These are phyloP conservation scores for Cancer borealis DNA, from an alignment of 2,888 invertebrate species.

Conservation along the genomic window DNA sequence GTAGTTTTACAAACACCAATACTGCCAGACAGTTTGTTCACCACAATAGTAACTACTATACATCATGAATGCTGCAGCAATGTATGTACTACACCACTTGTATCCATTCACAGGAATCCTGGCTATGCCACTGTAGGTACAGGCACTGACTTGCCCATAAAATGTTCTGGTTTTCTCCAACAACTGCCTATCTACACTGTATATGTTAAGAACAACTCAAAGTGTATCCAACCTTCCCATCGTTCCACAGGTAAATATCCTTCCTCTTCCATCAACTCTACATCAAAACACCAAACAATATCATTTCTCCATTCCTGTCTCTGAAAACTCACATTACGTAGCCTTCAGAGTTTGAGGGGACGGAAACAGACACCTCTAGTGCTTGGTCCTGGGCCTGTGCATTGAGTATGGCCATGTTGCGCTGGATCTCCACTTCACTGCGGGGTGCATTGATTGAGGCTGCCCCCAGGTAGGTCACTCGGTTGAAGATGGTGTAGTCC, in stretches of 20 bases:
- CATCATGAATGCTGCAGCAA: no score
- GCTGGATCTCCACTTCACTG: constrained; percentile 94
- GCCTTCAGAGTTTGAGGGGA: constrained; percentile 95
- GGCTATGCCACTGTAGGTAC: no score
- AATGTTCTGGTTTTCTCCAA: neutral
- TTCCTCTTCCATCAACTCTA: no score
- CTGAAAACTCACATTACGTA: constrained; percentile 89
- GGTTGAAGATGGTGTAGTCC: constrained; percentile 94
- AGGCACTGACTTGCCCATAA: neutral
- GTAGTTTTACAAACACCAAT: neutral
- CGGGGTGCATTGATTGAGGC: constrained; percentile 95
- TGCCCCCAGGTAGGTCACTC: constrained; percentile 95
- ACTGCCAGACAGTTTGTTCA: no score
- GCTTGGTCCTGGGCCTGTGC: constrained; percentile 86
- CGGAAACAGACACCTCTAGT: constrained; percentile 93
- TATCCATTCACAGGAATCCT: no score
- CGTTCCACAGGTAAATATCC: neutral
- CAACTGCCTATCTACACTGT: neutral
- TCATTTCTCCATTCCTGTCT: neutral
- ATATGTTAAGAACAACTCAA: neutral
- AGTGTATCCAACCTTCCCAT: no score
- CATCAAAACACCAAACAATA: neutral
- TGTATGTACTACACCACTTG: no score
- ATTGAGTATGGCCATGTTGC: constrained; percentile 95
- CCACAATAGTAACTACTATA: no score